Evolutionary conservation across 1,140 invertebrate genomes (phyloP).

Genomic region (Hycleus cichorii): DNA sequence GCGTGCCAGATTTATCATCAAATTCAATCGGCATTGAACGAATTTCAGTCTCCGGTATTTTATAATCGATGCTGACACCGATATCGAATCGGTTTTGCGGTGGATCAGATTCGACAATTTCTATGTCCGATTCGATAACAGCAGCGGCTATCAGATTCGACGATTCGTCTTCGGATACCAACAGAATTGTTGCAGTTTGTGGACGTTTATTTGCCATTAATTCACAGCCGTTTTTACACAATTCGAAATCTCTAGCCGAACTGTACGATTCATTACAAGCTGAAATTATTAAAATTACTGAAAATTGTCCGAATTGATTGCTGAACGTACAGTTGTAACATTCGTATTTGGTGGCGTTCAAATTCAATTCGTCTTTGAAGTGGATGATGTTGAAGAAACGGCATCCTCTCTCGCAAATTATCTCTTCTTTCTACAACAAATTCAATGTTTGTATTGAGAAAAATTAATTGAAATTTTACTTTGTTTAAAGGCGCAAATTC

Average conservation of each 20-base stretch:
- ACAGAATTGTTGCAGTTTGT: conserved; percentile 1
- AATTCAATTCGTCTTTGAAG: conserved; percentile 19
- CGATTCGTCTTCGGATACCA: conserved; percentile 8
- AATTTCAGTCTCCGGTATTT: conserved; percentile 32
- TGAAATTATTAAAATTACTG: conserved; percentile 12
- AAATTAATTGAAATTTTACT: neutral
- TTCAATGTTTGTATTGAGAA: neutral
- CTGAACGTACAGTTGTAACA: conserved; percentile 24
- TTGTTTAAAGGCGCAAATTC: neutral
- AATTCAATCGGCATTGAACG: conserved; percentile 31
- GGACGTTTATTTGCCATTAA: conserved; percentile 25
- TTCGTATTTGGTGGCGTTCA: conserved; percentile 22
- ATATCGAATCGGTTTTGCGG: conserved; percentile 27
- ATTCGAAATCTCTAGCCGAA: conserved; percentile 16
- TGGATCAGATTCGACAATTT: conserved; percentile 26
- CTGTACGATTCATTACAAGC: conserved; percentile 29
- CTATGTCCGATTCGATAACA: conserved; percentile 25
- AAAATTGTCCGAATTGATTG: neutral
- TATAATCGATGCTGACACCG: conserved; percentile 30
- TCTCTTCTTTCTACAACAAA: conserved; percentile 16
- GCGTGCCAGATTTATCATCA: conserved; percentile 12
- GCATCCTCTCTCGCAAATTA: conserved; percentile 29
- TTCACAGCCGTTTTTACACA: conserved; percentile 26
- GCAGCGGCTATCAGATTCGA: conserved; percentile 22
- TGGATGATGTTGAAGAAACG: conserved; percentile 28